phyloP scores from a whole-genome alignment of 2,113 vertebrate genomes.

The Grantiella picta region DNA sequence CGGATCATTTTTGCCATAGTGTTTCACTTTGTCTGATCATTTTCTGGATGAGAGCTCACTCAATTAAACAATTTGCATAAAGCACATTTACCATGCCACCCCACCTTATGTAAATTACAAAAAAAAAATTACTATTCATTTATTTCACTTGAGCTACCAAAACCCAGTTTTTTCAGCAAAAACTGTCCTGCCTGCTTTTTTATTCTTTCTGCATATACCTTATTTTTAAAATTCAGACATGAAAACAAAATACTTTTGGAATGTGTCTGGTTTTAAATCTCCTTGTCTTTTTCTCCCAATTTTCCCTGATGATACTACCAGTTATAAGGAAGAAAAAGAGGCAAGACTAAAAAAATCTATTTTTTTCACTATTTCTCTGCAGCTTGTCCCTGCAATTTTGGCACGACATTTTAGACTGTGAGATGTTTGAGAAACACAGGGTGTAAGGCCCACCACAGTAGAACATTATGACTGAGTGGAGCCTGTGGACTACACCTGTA shows the following conservation, averaged over 20 bases:
- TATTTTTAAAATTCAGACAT: not conserved
- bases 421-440: not conserved
- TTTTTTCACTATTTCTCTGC: not conserved
- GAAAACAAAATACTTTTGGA: not conserved
- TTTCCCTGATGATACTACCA: not conserved
- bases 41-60: not conserved
- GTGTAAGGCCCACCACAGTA: not conserved
- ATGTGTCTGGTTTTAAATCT: not conserved
- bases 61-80: not conserved
- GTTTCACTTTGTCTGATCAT: not conserved
- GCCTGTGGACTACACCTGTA: not conserved
- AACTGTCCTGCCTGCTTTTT: not conserved
- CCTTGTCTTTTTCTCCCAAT: rapidly evolving
- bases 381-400: not conserved
- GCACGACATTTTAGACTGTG: not conserved
- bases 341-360: not conserved
- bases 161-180: not conserved
- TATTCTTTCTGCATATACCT: not conserved
- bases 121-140: not conserved
- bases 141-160: not conserved
- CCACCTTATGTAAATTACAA: not conserved
- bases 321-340: not conserved
- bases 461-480: not conserved
- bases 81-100: not conserved
- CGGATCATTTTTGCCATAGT: not conserved